Evolutionary conservation across 2,888 invertebrate species (phyloP), one percentile per base, ranked within the genome.

Genomic region (Coenonympha arcania): DNA sequence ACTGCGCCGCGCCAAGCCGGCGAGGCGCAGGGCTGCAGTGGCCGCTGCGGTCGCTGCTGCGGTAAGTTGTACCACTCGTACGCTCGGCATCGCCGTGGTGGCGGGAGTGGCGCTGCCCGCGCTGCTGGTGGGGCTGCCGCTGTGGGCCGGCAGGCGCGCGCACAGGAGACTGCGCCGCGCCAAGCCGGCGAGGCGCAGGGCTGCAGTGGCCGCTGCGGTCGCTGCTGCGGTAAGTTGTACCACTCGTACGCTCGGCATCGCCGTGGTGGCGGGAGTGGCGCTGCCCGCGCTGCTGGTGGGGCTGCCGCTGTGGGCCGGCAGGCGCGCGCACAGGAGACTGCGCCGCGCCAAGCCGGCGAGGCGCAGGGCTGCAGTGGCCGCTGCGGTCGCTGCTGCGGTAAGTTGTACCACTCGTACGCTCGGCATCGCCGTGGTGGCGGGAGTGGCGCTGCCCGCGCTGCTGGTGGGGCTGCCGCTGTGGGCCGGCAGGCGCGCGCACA

Each of bases 361-460:
- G 18, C 89, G 97, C 57, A 98, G 98, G 87, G 82, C 92, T 98
- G 59, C 87, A 98, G 13, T 98, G 98, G 98, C 98, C 98, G 85
- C 87, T 97, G 55, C 96, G 96, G 58, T 97, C 96, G 28, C 86
- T 98, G 58, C 95, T 98, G 40, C 98, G 98, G 93, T 94, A 68
- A 90, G 91, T 90, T 9, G 36, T 19, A 16, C 36, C 13, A 39
- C 54, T 98, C 98, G 46, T 98, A n/a, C 98, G 43, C 93, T 98
- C 36, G 98, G 98, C 57, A 84, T 84, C 66, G 97, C 96, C 48
- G 89, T 99, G 62, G 93, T 98, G 62, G 98, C 98, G 60, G 97
- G 97, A 56, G 95, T 98, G 66, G 97, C 98, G 56, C 92, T 98
- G 59, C 98, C 98, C 26, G 98, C 98, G 56, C 94, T 98, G 90